phyloP scores from a whole-genome alignment of 2,797 vertebrate genomes.

The Eulemur rubriventer region DNA sequence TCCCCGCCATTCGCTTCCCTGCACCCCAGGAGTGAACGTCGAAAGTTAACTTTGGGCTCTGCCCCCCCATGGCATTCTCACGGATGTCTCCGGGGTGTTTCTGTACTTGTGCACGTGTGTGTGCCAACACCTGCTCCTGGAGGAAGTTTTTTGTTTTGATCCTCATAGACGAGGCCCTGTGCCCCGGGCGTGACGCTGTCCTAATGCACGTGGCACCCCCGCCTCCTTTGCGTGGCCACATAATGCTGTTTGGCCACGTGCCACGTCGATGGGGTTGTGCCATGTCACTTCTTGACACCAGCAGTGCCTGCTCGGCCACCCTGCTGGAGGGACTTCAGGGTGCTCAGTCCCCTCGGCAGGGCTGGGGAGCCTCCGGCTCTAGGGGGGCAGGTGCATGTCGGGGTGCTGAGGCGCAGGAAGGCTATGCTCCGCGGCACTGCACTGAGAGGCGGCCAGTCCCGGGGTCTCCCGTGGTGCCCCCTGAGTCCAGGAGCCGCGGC shows the following conservation, averaged over 20 bases:
- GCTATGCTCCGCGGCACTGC: rapidly evolving
- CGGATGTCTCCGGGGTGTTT: rapidly evolving
- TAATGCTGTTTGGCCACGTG: rapidly evolving
- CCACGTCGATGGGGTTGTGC: rapidly evolving
- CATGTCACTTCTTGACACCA: rapidly evolving
- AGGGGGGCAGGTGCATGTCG: rapidly evolving
- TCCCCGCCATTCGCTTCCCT: no score
- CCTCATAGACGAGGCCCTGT: background rate
- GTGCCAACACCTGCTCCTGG: rapidly evolving
- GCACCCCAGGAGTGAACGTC: background rate
- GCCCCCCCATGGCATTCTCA: rapidly evolving
- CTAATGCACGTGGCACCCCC: rapidly evolving
- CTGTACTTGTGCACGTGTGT: rapidly evolving
- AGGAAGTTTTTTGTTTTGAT: background rate
- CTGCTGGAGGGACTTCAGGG: rapidly evolving
- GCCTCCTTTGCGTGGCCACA: rapidly evolving
- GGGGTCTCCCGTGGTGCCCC: background rate
- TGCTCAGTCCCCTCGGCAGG: rapidly evolving
- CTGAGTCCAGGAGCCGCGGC: background rate
- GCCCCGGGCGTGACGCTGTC: rapidly evolving
- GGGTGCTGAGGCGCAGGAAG: no score
- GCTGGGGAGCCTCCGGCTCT: background rate
- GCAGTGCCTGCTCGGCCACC: rapidly evolving
- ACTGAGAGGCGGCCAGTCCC: rapidly evolving
- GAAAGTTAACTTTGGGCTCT: background rate